These are phyloP conservation scores for Anarhynchus alexandrinus DNA, from an alignment of 2,113 vertebrate species.

Conservation along the genomic window DNA sequence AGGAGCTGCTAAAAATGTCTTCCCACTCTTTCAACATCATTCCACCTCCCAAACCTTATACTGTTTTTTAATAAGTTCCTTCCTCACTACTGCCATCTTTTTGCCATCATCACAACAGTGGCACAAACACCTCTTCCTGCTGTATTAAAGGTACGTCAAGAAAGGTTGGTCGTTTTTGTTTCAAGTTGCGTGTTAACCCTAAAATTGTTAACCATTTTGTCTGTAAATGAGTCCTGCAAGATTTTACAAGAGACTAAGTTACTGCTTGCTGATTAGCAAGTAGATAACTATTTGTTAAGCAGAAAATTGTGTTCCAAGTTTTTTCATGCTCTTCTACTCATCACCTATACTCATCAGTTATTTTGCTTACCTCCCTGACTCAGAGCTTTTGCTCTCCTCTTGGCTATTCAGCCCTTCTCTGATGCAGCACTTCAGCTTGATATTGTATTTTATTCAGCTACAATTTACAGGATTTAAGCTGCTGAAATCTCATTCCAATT, in stretches of 20 bases:
- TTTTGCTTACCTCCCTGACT: not conserved
- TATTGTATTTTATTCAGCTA: not conserved
- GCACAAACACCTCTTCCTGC: not conserved
- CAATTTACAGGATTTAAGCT: not conserved
- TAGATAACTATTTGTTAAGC: not conserved
- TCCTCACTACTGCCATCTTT: accelerated
- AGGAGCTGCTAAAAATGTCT: not conserved
- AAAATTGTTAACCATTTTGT: not conserved
- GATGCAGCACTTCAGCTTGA: not conserved
- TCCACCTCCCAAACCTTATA: not conserved
- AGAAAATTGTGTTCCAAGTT: not conserved
- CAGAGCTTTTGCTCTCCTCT: not conserved
- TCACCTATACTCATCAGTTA: not conserved
- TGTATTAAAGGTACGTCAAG: no score
- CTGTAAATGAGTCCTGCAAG: not conserved
- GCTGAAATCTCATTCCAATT: slow-evolving; percentile 14
- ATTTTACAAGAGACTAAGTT: not conserved
- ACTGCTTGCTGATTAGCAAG: not conserved
- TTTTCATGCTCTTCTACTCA: not conserved
- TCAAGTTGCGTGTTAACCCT: not conserved
- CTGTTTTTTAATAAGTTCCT: not conserved
- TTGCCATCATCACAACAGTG: not conserved
- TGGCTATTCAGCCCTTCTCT: not conserved
- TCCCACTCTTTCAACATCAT: not conserved
- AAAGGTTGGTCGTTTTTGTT: not conserved